phyloP scores from a whole-genome alignment of 2,113 vertebrate genomes.

The Agapornis roseicollis region DNA sequence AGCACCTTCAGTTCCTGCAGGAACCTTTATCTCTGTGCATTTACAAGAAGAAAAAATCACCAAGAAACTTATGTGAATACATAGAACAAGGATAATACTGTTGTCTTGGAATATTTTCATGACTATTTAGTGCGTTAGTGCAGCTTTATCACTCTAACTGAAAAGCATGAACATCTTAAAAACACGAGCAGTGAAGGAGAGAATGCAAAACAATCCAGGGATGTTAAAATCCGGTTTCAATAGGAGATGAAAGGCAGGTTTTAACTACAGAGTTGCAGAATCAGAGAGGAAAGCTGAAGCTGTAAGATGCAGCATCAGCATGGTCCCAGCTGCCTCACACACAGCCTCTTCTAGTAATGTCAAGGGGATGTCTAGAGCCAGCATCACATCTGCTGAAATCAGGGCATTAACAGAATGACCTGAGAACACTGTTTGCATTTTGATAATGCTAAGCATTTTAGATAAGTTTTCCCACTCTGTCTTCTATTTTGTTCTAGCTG shows the following conservation, averaged over 20 bases:
- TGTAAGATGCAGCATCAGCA: background rate
- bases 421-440: background rate
- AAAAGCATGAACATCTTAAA: background rate
- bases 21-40: background rate
- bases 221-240: background rate
- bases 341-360: background rate
- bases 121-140: background rate
- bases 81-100: background rate
- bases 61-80: background rate
- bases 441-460: background rate
- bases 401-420: accelerated
- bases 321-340: background rate
- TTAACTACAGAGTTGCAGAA: background rate
- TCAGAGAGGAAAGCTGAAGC: background rate
- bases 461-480: background rate
- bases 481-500: background rate
- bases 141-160: background rate
- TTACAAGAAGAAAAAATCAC: background rate
- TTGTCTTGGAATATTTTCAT: background rate
- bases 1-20: background rate
- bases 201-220: background rate
- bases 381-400: background rate
- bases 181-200: background rate
- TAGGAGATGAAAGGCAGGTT: background rate
- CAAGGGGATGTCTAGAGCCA: background rate